These are phyloP conservation scores for Caenorhabditis sulstoni DNA, from an alignment of 2,888 invertebrate genomes.

Conservation along the genomic window DNA sequence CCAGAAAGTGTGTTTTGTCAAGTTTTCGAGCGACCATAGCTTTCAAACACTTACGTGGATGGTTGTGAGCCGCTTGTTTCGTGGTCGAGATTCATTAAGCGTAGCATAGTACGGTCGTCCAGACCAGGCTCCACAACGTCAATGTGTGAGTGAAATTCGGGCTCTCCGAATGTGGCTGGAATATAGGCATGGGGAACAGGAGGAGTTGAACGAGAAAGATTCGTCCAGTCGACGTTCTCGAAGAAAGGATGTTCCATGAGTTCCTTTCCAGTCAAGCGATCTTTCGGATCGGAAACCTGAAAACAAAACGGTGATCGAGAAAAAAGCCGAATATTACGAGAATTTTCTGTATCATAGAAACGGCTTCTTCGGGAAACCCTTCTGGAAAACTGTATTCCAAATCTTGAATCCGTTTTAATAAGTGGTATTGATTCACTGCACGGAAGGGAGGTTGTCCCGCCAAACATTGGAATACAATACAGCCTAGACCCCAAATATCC, in stretches of 20 bases:
- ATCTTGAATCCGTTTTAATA: slow-evolving; percentile 93
- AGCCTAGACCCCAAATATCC: slow-evolving; percentile 96
- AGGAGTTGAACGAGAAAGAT: slow-evolving; percentile 82
- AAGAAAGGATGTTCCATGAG: slow-evolving; percentile 93
- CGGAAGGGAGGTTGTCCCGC: slow-evolving; percentile 93
- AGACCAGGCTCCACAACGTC: slow-evolving; percentile 88
- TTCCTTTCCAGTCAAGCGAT: slow-evolving; percentile 85
- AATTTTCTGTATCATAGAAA: slow-evolving; percentile 90
- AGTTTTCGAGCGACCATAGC: no score
- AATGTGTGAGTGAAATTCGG: slow-evolving; percentile 84
- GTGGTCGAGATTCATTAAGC: slow-evolving; percentile 21
- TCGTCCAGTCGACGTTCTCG: slow-evolving; percentile 88
- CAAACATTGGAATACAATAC: slow-evolving; percentile 87
- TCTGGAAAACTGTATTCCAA: slow-evolving; percentile 94
- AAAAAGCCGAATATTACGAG: slow-evolving; percentile 84
- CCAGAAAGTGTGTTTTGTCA: neutral
- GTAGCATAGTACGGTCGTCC: slow-evolving; percentile 85
- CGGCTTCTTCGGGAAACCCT: slow-evolving; percentile 90
- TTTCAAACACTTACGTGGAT: slow-evolving; percentile 32
- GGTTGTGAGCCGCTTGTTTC: slow-evolving; percentile 22
- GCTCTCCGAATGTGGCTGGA: slow-evolving; percentile 86
- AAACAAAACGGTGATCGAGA: neutral
- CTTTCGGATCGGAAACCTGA: slow-evolving; percentile 84
- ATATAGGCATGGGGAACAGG: slow-evolving; percentile 85
- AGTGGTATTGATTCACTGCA: slow-evolving; percentile 92